A percentile compares a stretch with the other conserved stretches of the same genome.
These are phyloP conservation scores for Drosophila mojavensis DNA, from an alignment of 1,140 invertebrate genomes.

Conservation along the genomic window DNA sequence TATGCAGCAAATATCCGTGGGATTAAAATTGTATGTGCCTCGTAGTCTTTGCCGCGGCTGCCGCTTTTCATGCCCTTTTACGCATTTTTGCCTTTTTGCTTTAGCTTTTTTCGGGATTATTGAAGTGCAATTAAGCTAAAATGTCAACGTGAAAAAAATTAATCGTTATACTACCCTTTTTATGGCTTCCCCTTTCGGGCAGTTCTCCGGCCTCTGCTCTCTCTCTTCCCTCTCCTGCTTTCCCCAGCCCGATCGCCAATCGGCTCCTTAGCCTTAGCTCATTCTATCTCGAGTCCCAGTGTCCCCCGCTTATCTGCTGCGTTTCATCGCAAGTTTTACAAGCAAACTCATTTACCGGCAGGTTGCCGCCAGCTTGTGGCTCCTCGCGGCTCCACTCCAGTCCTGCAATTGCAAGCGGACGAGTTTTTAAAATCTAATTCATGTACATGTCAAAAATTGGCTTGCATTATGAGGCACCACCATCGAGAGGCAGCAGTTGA, in stretches of 20 bases:
- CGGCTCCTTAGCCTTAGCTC: slow-evolving; percentile 6
- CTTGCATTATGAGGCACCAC: slow-evolving; percentile 55
- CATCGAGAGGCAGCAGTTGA: slow-evolving; percentile 25
- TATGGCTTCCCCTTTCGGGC: slow-evolving; percentile 63
- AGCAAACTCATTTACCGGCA: slow-evolving; percentile 63
- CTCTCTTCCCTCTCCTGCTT: not conserved
- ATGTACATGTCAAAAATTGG: slow-evolving; percentile 79
- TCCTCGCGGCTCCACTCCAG: not conserved
- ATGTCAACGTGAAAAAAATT: slow-evolving; percentile 82
- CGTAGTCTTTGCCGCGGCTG: slow-evolving; percentile 51
- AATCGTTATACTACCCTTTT: slow-evolving; percentile 82
- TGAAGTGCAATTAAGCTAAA: slow-evolving; percentile 84
- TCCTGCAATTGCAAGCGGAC: slow-evolving; percentile 38
- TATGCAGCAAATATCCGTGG: slow-evolving; percentile 82
- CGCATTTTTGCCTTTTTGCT: slow-evolving; percentile 78
- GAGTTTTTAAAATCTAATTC: slow-evolving; percentile 71
- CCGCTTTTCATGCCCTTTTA: slow-evolving; percentile 82
- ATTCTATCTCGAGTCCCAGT: slow-evolving; percentile 1
- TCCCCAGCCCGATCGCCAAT: not conserved
- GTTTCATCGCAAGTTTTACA: slow-evolving; percentile 49
- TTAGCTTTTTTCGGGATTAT: slow-evolving; percentile 80
- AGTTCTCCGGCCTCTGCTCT: not conserved
- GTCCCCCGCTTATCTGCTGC: slow-evolving; percentile 44
- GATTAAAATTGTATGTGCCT: slow-evolving; percentile 73
- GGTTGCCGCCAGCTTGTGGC: slow-evolving; percentile 23